A percentile compares a stretch with the other conserved stretches of the same genome.
These are phyloP conservation scores for Oryzias sinensis DNA, from an alignment of 2,797 vertebrate genomes.

Conservation along the genomic window DNA sequence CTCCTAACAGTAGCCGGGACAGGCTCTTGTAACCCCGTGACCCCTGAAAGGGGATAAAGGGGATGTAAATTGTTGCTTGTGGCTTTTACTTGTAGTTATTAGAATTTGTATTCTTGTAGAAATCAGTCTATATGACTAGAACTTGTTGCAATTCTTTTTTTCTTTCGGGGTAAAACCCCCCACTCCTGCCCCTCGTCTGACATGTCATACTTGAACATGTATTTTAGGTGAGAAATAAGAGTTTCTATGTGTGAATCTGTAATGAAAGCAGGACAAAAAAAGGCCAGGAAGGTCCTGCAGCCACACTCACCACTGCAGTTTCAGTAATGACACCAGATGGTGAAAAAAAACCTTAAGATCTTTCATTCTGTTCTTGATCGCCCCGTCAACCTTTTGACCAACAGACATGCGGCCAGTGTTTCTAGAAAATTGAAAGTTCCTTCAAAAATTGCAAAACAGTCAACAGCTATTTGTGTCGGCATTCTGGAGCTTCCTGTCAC, in stretches of 20 bases:
- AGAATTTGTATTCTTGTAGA: background rate
- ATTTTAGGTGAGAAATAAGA: background rate
- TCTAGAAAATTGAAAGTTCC: too few relatives aligned
- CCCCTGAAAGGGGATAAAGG: too few relatives aligned
- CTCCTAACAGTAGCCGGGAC: too few relatives aligned
- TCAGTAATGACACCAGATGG: slow-evolving; percentile 14
- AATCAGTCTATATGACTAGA: background rate
- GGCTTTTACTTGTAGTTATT: background rate
- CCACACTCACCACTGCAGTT: slow-evolving; percentile 32
- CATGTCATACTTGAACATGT: background rate
- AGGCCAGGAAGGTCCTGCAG: slow-evolving; percentile 62
- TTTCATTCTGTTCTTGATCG: too few relatives aligned
- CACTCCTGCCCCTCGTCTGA: background rate
- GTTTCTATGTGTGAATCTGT: slow-evolving; percentile 19
- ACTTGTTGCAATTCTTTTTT: slow-evolving; percentile 20
- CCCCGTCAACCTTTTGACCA: too few relatives aligned
- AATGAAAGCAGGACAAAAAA: slow-evolving; percentile 14
- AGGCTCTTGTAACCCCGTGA: too few relatives aligned
- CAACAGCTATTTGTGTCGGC: too few relatives aligned
- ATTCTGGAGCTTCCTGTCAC: too few relatives aligned
- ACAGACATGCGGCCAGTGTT: too few relatives aligned
- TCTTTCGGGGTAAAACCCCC: slow-evolving; percentile 5
- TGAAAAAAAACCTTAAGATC: too few relatives aligned
- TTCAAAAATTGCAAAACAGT: too few relatives aligned
- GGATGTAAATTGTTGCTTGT: too few relatives aligned